These are phyloP conservation scores for Urocyon cinereoargenteus DNA, from an alignment of 2,797 vertebrate species.

Conservation along the genomic window DNA sequence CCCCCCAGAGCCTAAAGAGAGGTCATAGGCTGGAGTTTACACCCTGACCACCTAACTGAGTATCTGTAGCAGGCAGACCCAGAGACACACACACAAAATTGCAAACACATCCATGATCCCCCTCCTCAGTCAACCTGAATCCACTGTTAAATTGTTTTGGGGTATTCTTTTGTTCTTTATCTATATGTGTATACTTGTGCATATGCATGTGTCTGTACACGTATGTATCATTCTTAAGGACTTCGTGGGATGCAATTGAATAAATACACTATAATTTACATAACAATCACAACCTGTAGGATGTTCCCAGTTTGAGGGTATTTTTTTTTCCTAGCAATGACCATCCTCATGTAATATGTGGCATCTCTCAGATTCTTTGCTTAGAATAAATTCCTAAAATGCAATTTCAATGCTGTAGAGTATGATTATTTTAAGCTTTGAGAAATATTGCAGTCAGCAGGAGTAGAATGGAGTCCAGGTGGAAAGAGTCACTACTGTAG, in stretches of 20 bases:
- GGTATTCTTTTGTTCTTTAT: background rate
- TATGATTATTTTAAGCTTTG: background rate
- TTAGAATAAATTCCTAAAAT: background rate
- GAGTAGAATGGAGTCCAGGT: background rate
- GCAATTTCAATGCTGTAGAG: no score
- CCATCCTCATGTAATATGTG: accelerated
- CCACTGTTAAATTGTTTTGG: background rate
- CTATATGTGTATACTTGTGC: accelerated
- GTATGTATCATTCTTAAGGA: no score
- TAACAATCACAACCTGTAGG: background rate
- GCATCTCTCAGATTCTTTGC: background rate
- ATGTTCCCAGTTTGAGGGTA: background rate
- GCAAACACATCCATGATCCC: background rate
- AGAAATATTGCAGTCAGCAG: background rate
- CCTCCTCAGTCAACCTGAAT: background rate
- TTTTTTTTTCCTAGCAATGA: background rate
- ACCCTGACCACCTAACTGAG: no score
- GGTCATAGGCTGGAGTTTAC: no score
- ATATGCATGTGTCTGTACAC: accelerated
- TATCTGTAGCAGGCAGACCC: no score
- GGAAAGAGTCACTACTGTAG: background rate
- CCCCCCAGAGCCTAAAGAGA: no score
- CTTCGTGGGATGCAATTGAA: background rate
- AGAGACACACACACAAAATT: background rate
- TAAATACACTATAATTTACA: background rate